Conservation (phyloP, 1,140 invertebrate species). For the Steinernema feltiae region DNA sequence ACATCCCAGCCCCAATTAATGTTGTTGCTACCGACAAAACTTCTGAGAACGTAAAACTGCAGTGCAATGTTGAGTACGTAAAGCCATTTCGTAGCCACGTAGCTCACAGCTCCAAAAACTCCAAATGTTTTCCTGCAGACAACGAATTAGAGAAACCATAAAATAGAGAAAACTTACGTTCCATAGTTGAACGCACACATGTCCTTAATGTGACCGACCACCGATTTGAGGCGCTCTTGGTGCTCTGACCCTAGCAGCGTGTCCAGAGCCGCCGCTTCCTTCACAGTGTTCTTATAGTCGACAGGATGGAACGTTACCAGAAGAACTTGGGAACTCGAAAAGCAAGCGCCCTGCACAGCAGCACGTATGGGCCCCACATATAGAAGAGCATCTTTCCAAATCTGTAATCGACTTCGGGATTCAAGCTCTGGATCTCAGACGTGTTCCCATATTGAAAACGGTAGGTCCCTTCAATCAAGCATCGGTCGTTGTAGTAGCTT, state of each 20-base stretch:
- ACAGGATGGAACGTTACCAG: neutral
- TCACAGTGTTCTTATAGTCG: neutral
- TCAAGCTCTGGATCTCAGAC: neutral
- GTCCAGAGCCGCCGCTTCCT: neutral
- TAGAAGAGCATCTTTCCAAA: neutral
- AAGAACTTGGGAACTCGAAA: neutral
- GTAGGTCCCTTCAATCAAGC: neutral
- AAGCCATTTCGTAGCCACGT: no score
- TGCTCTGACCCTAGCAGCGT: neutral
- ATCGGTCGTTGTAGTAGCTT: neutral
- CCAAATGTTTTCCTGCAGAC: neutral
- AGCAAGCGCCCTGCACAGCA: neutral
- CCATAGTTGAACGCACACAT: neutral
- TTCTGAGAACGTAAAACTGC: no score
- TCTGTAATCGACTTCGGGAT: neutral
- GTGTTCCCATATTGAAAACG: neutral
- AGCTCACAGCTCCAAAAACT: neutral
- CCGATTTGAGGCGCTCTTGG: neutral
- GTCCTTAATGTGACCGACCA: neutral
- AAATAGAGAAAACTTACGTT: neutral
- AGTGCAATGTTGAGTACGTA: no score
- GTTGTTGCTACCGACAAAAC: no score
- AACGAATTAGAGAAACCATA: neutral
- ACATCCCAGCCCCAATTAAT: no score
- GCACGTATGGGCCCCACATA: neutral